These are phyloP conservation scores for Orthonyx spaldingii DNA, from an alignment of 2,113 vertebrate species.

Conservation along the genomic window DNA sequence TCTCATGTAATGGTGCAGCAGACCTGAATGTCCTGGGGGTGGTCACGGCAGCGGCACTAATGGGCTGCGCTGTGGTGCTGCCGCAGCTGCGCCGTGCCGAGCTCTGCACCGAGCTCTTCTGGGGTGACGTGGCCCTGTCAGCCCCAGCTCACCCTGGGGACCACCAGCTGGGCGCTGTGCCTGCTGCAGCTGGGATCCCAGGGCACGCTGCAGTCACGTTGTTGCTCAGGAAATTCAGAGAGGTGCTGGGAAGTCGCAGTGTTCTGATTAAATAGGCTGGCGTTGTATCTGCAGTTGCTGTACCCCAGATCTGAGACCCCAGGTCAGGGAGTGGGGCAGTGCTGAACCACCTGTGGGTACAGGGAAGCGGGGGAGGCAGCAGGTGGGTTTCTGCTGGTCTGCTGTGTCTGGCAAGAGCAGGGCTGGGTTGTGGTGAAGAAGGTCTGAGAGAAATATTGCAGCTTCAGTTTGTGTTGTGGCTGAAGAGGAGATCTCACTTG, in stretches of 20 bases:
- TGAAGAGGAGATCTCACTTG: not conserved
- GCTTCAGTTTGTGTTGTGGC: not conserved
- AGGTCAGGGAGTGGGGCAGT: rapidly evolving
- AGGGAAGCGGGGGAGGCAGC: not conserved
- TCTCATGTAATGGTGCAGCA: not conserved
- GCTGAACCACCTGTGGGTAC: not conserved
- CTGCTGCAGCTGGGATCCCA: rapidly evolving
- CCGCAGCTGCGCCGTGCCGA: not conserved
- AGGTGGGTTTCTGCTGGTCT: not conserved
- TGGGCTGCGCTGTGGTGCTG: not conserved
- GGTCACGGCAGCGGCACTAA: not conserved
- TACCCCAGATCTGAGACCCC: not conserved
- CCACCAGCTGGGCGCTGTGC: not conserved
- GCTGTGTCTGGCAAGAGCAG: rapidly evolving
- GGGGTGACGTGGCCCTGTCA: not conserved
- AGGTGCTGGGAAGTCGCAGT: not conserved
- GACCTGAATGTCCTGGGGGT: not conserved
- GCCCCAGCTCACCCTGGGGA: not conserved
- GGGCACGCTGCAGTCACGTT: not conserved
- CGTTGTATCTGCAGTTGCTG: not conserved
- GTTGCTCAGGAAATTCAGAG: not conserved
- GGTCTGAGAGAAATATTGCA: not conserved
- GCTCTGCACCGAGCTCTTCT: not conserved
- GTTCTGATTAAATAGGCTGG: not conserved
- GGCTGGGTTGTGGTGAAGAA: not conserved